These are phyloP conservation scores for Scaptomyza montana DNA, from an alignment of 1,140 invertebrate species.

Conservation along the genomic window DNA sequence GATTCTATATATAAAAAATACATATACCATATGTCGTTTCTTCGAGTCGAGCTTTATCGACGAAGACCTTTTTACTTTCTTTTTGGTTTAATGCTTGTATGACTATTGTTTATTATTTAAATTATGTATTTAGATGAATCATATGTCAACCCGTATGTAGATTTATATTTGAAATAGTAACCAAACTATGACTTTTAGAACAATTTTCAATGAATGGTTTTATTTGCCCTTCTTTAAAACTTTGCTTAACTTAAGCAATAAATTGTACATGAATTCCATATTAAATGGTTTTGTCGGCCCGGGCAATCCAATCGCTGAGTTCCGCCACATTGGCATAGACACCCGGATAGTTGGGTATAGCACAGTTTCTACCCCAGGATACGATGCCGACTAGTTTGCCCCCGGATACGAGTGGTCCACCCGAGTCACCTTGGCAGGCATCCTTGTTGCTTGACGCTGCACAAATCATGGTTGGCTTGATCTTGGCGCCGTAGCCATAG, in stretches of 20 bases:
- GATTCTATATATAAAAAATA: too few relatives aligned
- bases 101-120: too few relatives aligned
- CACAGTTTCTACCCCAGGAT: constrained; percentile 63
- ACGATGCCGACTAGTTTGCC: constrained; percentile 62
- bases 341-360: constrained; percentile 49
- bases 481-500: constrained; percentile 58
- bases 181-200: too few relatives aligned
- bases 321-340: constrained; percentile 55
- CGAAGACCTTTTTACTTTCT: neutral
- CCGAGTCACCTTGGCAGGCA: constrained; percentile 74
- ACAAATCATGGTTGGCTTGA: constrained; percentile 66
- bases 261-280: neutral
- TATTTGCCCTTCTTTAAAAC: too few relatives aligned
- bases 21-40: too few relatives aligned
- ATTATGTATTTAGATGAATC: neutral
- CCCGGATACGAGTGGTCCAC: constrained; percentile 67
- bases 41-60: too few relatives aligned
- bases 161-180: too few relatives aligned
- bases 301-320: constrained; percentile 38
- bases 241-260: neutral
- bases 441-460: constrained; percentile 58
- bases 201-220: too few relatives aligned
- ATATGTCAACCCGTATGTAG: neutral
- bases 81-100: neutral
- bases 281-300: constrained; percentile 4